phyloP scores from a whole-genome alignment of 2,888 invertebrate species.

The Euclidia mi region DNA sequence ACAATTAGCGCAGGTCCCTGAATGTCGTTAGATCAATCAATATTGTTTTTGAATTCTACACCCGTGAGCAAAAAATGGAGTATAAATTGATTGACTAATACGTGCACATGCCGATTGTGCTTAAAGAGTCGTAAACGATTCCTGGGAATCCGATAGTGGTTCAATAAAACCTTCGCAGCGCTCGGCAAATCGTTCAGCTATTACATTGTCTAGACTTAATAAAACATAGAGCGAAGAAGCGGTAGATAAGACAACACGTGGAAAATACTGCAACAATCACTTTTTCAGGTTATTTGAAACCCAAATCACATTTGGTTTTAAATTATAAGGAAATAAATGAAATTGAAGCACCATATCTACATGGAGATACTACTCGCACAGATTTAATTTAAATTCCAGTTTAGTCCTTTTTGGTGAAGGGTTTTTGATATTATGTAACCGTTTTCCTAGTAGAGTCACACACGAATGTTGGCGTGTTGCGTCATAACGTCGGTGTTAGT shows the following conservation, averaged over 20 bases:
- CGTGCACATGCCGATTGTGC: slow-evolving; percentile 50
- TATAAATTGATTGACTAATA: slow-evolving; percentile 52
- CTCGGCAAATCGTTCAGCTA: slow-evolving; percentile 65
- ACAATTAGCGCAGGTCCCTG: slow-evolving; percentile 47
- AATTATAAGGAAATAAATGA: no score
- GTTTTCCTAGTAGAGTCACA: neutral
- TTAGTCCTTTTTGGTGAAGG: neutral
- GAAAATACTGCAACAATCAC: neutral
- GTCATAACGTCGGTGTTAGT: slow-evolving; percentile 9
- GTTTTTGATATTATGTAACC: neutral
- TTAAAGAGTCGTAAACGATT: slow-evolving; percentile 58
- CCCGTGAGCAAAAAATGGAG: slow-evolving; percentile 17
- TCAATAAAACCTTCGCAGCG: slow-evolving; percentile 68
- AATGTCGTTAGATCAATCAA: slow-evolving; percentile 31
- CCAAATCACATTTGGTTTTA: no score
- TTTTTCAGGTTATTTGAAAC: no score
- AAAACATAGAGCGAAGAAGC: slow-evolving; percentile 60
- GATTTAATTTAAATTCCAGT: no score
- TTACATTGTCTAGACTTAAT: slow-evolving; percentile 77
- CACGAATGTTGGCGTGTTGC: neutral
- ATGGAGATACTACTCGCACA: no score
- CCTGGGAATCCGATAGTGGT: slow-evolving; percentile 63
- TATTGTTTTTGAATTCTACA: slow-evolving; percentile 15
- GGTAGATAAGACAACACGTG: slow-evolving; percentile 50
- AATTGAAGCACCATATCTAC: no score